These are phyloP conservation scores for Eupeodes latifasciatus DNA, from an alignment of 2,888 invertebrate species.

Conservation along the genomic window DNA sequence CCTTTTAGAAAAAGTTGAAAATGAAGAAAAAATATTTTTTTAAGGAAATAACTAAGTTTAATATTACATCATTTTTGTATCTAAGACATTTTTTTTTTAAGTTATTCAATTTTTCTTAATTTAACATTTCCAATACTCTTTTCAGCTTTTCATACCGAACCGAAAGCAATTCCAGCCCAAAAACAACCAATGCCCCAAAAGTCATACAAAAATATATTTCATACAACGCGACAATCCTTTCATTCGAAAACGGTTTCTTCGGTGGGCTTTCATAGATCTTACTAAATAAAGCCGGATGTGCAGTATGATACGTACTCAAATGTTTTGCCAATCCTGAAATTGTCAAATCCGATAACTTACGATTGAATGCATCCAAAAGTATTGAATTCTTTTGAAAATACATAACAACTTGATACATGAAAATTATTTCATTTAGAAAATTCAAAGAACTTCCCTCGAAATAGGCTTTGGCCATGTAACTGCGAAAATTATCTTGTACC, in stretches of 20 bases:
- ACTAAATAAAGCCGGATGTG: constrained; percentile 11
- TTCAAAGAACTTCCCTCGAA: constrained; percentile 77
- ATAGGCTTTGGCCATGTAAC: constrained; percentile 78
- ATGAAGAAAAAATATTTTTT: too few relatives aligned
- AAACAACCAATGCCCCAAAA: constrained; percentile 46
- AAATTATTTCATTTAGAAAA: constrained; percentile 79
- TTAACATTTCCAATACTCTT: constrained; percentile 1
- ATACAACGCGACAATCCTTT: constrained; percentile 61
- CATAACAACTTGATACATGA: constrained; percentile 79
- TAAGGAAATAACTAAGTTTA: too few relatives aligned
- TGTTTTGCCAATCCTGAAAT: constrained; percentile 78
- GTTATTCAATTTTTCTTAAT: not conserved
- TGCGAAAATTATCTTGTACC: constrained; percentile 77
- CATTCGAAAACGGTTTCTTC: constrained; percentile 12
- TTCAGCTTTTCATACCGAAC: not conserved
- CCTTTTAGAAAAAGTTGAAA: too few relatives aligned
- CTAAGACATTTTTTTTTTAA: not conserved
- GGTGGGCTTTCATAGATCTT: constrained; percentile 6
- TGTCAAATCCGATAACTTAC: constrained; percentile 76
- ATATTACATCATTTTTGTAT: not conserved
- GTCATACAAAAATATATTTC: constrained; percentile 43
- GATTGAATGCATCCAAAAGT: constrained; percentile 77
- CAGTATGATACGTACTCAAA: constrained; percentile 42
- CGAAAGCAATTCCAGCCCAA: constrained; percentile 74
- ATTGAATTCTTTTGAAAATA: constrained; percentile 79